Conservation (phyloP, 1,140 invertebrate species). For the Rhopalosiphum padi region DNA sequence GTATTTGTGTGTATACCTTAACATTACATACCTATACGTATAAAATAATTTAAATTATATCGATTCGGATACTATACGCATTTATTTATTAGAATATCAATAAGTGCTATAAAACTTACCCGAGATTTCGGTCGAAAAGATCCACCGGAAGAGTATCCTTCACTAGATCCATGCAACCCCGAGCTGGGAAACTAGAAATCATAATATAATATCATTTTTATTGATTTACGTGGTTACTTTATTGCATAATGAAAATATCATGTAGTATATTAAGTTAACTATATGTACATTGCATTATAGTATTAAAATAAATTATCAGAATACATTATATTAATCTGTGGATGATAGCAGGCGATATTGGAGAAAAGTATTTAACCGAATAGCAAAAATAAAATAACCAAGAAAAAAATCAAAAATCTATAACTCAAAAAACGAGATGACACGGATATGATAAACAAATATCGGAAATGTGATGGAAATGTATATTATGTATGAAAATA, state of each 20-base stretch:
- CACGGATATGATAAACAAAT: constrained; percentile 46
- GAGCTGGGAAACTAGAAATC: constrained; percentile 48
- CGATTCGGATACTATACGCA: background rate
- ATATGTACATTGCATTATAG: no score
- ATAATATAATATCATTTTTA: background rate
- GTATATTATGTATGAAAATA: constrained; percentile 16
- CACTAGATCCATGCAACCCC: constrained; percentile 53
- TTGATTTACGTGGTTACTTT: background rate
- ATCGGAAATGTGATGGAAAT: constrained; percentile 26
- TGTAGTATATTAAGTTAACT: no score
- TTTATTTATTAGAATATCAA: background rate
- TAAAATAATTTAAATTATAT: background rate
- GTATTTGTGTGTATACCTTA: background rate
- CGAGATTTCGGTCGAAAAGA: constrained; percentile 55
- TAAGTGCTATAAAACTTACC: background rate
- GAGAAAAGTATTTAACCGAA: background rate
- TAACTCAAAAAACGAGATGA: background rate
- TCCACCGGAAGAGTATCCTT: constrained; percentile 53
- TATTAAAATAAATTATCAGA: no score
- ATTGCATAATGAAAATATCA: background rate
- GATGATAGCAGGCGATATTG: background rate
- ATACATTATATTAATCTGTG: background rate
- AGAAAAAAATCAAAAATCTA: background rate
- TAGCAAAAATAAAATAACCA: background rate
- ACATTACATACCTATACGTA: background rate